Base-by-base conservation (phyloP, 2,113 vertebrate species). In the Eretmochelys imbricata region DNA sequence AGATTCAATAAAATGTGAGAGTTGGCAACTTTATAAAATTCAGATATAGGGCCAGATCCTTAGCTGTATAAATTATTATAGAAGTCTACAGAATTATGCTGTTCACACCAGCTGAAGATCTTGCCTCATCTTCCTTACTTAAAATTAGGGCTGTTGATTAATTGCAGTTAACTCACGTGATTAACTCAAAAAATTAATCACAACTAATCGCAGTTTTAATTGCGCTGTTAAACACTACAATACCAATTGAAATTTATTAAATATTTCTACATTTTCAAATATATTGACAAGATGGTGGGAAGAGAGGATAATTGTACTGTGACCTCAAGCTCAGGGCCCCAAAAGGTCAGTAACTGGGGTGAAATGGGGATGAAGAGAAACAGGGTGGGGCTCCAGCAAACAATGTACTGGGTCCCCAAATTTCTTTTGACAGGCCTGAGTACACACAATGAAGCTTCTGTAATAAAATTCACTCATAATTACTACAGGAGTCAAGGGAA, bases 401-500 rank as follows among this genome's bases (percentile, higher is more conserved):
- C 62, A 10, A 69, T 10, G 62, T 69, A 69, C 17, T 17, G 35
- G 35, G 35, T 16, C 35, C 16, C 62, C 16, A n/a, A n/a, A 69
- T 69, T 19, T n/a, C 62, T n/a, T 35, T 69, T 8, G 8, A 69
- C 35, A 38, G 35, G 35, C 19, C 19, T 22, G 5, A 85, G 89
- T 49, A 86, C 24, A 85, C 62, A 0, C 80, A 88, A 86, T 1
- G 0, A 91, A 55, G 65, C 80, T 91, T 95, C 90, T 93, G 13
- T 86, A 95, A 90, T 82, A 90, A 97, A 96, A 96, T 92, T 85
- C 93, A 75, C 81, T 95, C n/a, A 78, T 91, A 95, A 78, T 91
- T 85, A 95, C 93, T 46, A 38, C 35, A 80, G 95, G 85, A 93
- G 91, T 94, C 84, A 96, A 84, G 87, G 88, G 82, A 97, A 89